A percentile compares a stretch with the other conserved stretches of the same genome.
phyloP scores from a whole-genome alignment of 2,888 invertebrate species.

The Alviniconcha strummeri region DNA sequence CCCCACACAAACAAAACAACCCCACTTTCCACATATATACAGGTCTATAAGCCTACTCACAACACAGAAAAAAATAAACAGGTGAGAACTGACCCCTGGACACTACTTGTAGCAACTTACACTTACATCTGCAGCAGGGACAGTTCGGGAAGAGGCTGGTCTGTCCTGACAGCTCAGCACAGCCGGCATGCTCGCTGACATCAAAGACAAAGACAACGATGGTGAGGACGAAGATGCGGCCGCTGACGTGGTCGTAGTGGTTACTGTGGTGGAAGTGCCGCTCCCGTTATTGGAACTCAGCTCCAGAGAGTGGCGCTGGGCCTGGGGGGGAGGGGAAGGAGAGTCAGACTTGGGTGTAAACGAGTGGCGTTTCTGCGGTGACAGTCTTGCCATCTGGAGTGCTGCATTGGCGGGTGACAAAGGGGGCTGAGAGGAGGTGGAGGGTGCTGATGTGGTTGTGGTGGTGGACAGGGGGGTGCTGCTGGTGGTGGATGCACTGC shows the following conservation, averaged over 20 bases:
- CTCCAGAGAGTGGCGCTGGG: slow-evolving; percentile 56
- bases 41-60: no score
- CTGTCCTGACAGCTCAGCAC: slow-evolving; percentile 1
- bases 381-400: slow-evolving; percentile 24
- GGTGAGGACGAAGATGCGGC: slow-evolving; percentile 21
- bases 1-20: no score
- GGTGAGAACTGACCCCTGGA: no score
- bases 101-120: no score
- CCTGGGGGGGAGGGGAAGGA: slow-evolving; percentile 52
- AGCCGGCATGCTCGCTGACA: slow-evolving; percentile 7
- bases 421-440: slow-evolving; percentile 26
- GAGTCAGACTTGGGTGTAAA: slow-evolving; percentile 50
- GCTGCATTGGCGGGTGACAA: slow-evolving; percentile 30
- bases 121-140: slow-evolving; percentile 19
- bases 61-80: no score
- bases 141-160: slow-evolving; percentile 12
- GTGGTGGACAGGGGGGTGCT: slow-evolving; percentile 7
- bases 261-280: slow-evolving; percentile 10
- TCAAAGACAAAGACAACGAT: background rate
- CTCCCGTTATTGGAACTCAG: slow-evolving; percentile 38
- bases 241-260: slow-evolving; percentile 22
- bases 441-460: slow-evolving; percentile 7
- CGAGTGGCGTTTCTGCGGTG: slow-evolving; percentile 59
- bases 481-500: background rate
- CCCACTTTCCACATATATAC: no score